These are phyloP conservation scores for Eupithecia centaureata DNA, from an alignment of 2,888 invertebrate genomes.

Conservation along the genomic window DNA sequence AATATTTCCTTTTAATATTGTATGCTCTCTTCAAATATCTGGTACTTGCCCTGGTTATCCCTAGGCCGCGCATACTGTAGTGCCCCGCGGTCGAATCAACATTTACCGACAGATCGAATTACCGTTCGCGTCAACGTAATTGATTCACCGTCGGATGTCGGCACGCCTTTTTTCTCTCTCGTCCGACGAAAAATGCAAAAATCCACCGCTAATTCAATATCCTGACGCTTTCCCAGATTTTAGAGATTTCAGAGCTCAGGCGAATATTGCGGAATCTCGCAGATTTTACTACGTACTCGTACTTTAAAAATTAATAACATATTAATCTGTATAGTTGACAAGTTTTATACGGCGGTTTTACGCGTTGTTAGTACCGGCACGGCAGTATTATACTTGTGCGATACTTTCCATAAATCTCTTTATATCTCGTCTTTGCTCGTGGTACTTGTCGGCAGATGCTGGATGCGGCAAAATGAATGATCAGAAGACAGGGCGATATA, in stretches of 20 bases:
- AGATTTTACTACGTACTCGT: conserved; percentile 36
- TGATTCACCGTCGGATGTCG: conserved; percentile 70
- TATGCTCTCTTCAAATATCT: too few relatives aligned
- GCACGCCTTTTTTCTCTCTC: conserved; percentile 68
- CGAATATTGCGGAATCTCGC: conserved; percentile 41
- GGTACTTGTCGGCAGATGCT: too few relatives aligned
- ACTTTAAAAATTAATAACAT: conserved; percentile 1
- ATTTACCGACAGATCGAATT: conserved; percentile 81
- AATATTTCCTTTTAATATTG: too few relatives aligned
- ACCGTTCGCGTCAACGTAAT: conserved; percentile 77
- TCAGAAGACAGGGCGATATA: too few relatives aligned
- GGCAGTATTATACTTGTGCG: neutral
- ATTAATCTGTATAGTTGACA: neutral
- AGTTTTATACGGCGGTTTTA: neutral
- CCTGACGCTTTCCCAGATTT: conserved; percentile 55
- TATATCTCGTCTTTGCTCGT: neutral
- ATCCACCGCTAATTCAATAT: conserved; percentile 74
- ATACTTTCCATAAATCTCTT: neutral
- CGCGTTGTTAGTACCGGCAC: neutral
- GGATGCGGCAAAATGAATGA: too few relatives aligned
- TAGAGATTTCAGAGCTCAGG: too few relatives aligned
- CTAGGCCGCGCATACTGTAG: too few relatives aligned
- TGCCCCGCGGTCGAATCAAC: conserved; percentile 77
- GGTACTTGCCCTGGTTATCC: too few relatives aligned
- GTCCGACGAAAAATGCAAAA: conserved; percentile 64